A percentile compares a stretch with the other conserved stretches of the same genome.
These are phyloP conservation scores for Cheilosia pagana DNA, from an alignment of 2,888 invertebrate genomes.

Conservation along the genomic window DNA sequence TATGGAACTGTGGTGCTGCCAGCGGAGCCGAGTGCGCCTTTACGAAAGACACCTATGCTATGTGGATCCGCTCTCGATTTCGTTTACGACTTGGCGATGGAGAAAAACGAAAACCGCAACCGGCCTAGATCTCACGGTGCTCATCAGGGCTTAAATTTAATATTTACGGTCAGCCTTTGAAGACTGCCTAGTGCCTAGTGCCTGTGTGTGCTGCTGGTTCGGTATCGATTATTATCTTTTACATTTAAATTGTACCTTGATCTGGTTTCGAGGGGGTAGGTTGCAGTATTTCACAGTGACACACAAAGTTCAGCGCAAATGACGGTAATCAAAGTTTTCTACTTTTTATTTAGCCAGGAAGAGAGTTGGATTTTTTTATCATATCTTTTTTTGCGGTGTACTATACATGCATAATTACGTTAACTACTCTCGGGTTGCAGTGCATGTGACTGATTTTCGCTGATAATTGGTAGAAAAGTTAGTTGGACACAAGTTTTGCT, in stretches of 20 bases:
- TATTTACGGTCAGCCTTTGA: slow-evolving; percentile 65
- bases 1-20: background rate
- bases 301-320: slow-evolving; percentile 63
- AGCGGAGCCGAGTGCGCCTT: slow-evolving; percentile 18
- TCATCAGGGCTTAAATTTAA: slow-evolving; percentile 75
- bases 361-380: slow-evolving; percentile 15
- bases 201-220: background rate
- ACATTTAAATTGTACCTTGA: slow-evolving; percentile 48
- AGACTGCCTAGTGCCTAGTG: slow-evolving; percentile 8
- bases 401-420: slow-evolving; percentile 42
- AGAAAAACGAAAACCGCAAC: slow-evolving; percentile 52
- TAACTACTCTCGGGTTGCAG: slow-evolving; percentile 42
- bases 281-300: slow-evolving; percentile 38
- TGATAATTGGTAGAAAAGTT: slow-evolving; percentile 57
- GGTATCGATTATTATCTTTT: slow-evolving; percentile 58
- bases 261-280: slow-evolving; percentile 56
- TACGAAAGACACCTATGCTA: slow-evolving; percentile 33
- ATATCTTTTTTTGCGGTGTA: background rate
- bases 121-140: slow-evolving; percentile 78
- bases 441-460: slow-evolving; percentile 55
- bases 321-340: slow-evolving; percentile 50
- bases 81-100: slow-evolving; percentile 52
- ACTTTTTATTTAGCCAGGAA: slow-evolving; percentile 35
- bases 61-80: slow-evolving; percentile 70
- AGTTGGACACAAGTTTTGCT: slow-evolving; percentile 32